Conservation (phyloP, 2,888 invertebrate genomes). For the Cheilosia impressa region DNA sequence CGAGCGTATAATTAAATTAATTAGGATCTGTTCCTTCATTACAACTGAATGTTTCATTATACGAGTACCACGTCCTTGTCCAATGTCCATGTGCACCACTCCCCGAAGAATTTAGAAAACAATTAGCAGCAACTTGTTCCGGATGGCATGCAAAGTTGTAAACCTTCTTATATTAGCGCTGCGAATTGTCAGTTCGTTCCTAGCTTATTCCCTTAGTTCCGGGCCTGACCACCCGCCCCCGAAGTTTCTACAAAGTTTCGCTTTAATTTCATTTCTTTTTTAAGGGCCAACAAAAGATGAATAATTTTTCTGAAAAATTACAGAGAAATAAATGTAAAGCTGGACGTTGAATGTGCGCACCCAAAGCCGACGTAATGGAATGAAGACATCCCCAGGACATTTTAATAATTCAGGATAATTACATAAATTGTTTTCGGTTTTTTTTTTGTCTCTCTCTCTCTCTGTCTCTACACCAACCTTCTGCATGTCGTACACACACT, state of each 20-base stretch:
- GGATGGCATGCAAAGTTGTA: conserved; percentile 34
- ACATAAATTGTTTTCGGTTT: conserved; percentile 36
- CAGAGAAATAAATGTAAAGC: conserved; percentile 39
- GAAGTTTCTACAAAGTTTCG: conserved; percentile 1
- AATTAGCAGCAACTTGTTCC: conserved; percentile 55
- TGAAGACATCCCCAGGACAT: conserved; percentile 52
- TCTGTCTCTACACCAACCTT: conserved; percentile 5
- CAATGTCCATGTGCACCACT: neutral
- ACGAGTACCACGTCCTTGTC: neutral
- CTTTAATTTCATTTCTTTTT: neutral
- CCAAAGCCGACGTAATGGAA: neutral
- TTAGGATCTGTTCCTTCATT: conserved; percentile 54
- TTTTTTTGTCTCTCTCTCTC: neutral
- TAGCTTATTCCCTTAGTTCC: conserved; percentile 5
- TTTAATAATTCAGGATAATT: conserved; percentile 70
- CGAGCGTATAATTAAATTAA: conserved; percentile 54
- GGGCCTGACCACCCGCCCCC: neutral
- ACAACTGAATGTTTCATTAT: conserved; percentile 44
- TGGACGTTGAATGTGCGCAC: conserved; percentile 9
- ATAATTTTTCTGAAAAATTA: conserved; percentile 56
- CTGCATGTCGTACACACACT: conserved; percentile 2
- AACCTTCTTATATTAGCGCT: conserved; percentile 1
- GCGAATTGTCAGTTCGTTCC: conserved; percentile 4
- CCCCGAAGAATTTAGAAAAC: conserved; percentile 50
- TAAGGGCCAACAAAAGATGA: conserved; percentile 41